Evolutionary conservation across 2,113 vertebrate species (phyloP), one percentile per base, ranked within the genome.

Genomic region (Meleagris gallopavo): DNA sequence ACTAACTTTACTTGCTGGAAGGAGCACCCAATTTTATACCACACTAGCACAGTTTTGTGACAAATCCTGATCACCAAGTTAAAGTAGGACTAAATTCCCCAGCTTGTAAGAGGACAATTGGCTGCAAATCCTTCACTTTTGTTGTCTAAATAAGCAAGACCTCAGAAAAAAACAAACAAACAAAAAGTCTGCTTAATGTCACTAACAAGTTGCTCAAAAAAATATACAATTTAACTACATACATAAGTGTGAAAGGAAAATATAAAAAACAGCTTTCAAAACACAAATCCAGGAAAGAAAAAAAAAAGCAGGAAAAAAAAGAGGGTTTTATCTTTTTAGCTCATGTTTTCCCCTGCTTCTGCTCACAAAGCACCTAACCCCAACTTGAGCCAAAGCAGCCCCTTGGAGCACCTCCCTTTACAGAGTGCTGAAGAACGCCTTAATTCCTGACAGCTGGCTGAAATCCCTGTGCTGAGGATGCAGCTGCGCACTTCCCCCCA

Each of bases 371-470:
- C 11, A 84, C 34, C 73, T 75, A 93, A 72, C 22, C 15, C 27
- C 18, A 65, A 78, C 4, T 61, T 4, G 5, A 86, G 17, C 29
- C 60, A 94, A 91, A 74, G 1, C 13, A 0, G 43, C 3, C 43
- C 60, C 24, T 48, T 10, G 3, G 14, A 78, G 65, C 52, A 94
- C 85, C 76, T 93, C 85, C 61, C 30, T 65, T 83, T 74, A 81
- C 61, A 72, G 43, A 94, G 48, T 75, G 83, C 52, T 78, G 72
- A 82, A 57, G 72, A 93, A 81, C 83, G 78, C 58, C 89, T 95
- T 95, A 94, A 96, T 96, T 95, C 86, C 75, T 93, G 93, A 84
- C 91, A 97, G 91, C 90, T 97, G 93, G 65, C 60, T 93, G 69
- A 93, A 91, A 95, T 90, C 80, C 69, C 72, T 75, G 34, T 58